Evolutionary conservation across 2,113 vertebrate species (phyloP), one percentile per base, ranked within the genome.

Genomic region (Seriola aureovittata): DNA sequence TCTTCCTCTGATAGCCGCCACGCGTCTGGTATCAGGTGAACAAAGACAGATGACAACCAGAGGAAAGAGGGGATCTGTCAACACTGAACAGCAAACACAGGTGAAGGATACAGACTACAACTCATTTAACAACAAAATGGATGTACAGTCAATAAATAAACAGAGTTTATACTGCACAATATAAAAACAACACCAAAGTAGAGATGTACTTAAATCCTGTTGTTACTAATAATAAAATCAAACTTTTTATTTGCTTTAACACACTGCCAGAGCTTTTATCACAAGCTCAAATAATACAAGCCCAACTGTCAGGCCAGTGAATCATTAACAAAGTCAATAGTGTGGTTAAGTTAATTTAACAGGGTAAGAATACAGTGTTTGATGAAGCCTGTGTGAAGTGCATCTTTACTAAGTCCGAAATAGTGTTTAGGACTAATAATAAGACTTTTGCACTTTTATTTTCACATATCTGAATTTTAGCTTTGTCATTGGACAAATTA

Each of bases 1-100:
- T 95, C 87, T 80, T 69, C 84, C 48, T 78, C 50, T 94, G 91
- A 95, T 95, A 82, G 92, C 89, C 86, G 94, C 94, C 95, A 95
- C 95, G 92, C 89, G 95, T 94, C 93, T 85, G 66, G 75, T 92
- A 92, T 94, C 91, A 81, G 81, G 85, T 94, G 91, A 92, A 95
- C 93, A 93, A 93, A 92, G 91, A 75, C 95, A 94, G 92, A 84
- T 93, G 94, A 94, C 92, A 85, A 83, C 67, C 82, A 84, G 81
- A 74, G 82, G 46, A 85, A 85, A 74, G 73, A 72, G 65, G 52
- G 69, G 89, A 89, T 88, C 82, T 80, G 85, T 85, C 74, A 36
- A 80, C 65, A 63, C 7, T 2, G 38, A 76, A 32, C 16, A 63
- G 57, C 73, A 63, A 55, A 63, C 44, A 63, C 59, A 21, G 48